Evolutionary conservation across 2,888 invertebrate species (phyloP).

Genomic region (Troilus luridus): DNA sequence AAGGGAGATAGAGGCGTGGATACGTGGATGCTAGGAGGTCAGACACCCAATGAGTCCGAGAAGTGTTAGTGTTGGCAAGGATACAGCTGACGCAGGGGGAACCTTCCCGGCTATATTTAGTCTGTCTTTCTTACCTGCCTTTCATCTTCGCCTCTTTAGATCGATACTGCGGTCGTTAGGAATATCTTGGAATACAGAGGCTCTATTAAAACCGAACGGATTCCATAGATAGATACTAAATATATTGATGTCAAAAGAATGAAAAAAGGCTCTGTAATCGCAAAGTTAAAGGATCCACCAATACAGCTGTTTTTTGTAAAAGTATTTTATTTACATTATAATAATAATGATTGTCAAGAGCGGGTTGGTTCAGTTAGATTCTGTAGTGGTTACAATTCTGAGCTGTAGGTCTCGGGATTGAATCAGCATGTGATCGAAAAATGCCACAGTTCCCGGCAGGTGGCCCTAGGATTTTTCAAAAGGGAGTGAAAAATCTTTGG

Average conservation of each 20-base stretch:
- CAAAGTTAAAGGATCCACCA: too few species aligned
- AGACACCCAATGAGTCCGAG: constrained; percentile 39
- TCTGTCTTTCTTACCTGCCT: constrained; percentile 48
- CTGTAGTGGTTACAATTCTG: too few species aligned
- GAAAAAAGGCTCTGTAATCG: not conserved
- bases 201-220: not conserved
- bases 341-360: too few species aligned
- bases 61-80: constrained; percentile 48
- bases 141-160: constrained; percentile 48
- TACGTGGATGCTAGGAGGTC: constrained; percentile 26
- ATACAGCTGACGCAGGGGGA: constrained; percentile 52
- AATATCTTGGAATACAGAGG: not conserved
- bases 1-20: not conserved
- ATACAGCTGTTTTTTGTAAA: too few species aligned
- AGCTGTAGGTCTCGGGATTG: too few species aligned
- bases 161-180: constrained; percentile 13
- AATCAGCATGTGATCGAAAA: too few species aligned
- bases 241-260: not conserved
- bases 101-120: constrained; percentile 20
- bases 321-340: too few species aligned
- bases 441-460: too few species aligned
- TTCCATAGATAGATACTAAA: not conserved
- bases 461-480: too few species aligned
- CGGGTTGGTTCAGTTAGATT: too few species aligned
- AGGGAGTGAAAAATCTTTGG: too few species aligned